A percentile compares a stretch with the other conserved stretches of the same genome.
Conservation (phyloP, 2,797 vertebrate genomes). For the Poecilia wingei region DNA sequence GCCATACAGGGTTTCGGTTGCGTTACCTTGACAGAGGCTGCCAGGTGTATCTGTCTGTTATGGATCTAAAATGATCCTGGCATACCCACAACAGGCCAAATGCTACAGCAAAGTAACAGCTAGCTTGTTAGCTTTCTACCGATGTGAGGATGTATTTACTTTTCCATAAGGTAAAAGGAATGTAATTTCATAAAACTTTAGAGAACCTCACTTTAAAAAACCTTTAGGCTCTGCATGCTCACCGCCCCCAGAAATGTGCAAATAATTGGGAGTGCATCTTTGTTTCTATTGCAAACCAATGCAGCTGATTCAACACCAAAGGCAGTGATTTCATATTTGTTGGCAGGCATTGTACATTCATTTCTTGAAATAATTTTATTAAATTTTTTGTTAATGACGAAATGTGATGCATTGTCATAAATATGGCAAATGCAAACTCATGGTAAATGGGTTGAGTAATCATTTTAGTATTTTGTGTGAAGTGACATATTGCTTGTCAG, state of each 20-base stretch:
- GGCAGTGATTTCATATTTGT: background rate
- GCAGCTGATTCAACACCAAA: background rate
- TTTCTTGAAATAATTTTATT: constrained; percentile 8
- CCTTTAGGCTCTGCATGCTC: background rate
- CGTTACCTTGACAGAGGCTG: background rate
- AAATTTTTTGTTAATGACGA: constrained; percentile 9
- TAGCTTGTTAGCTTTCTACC: background rate
- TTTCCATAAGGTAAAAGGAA: background rate
- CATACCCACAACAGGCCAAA: background rate
- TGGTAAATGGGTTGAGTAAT: constrained; percentile 32
- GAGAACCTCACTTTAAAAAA: background rate
- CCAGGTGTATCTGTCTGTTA: background rate
- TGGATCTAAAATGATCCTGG: background rate
- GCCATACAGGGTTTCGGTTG: background rate
- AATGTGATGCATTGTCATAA: constrained; percentile 31
- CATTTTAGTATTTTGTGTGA: constrained; percentile 21
- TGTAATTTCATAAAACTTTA: background rate
- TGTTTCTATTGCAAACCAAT: background rate
- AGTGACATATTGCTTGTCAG: constrained; percentile 29
- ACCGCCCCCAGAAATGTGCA: background rate
- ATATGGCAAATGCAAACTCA: constrained; percentile 25
- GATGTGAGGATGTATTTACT: background rate
- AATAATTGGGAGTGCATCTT: background rate
- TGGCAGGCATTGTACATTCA: constrained; percentile 40
- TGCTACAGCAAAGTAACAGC: background rate